These are phyloP conservation scores for Gadopsis marmoratus DNA, from an alignment of 2,797 vertebrate species.

Conservation along the genomic window DNA sequence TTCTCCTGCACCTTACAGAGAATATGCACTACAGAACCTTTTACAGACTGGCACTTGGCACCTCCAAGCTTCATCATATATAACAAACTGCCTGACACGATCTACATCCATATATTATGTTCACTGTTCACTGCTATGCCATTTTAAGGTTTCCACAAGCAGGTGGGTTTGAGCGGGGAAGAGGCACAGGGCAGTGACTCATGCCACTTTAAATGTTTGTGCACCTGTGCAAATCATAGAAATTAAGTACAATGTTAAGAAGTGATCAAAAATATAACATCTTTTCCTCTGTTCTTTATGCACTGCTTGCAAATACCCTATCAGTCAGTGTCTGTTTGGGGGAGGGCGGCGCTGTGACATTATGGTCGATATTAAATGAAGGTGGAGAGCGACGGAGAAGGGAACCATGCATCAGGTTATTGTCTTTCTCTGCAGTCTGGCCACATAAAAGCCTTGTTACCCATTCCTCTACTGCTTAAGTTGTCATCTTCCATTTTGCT, in stretches of 20 bases:
- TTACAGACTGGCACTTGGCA: background rate
- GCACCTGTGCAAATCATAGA: background rate
- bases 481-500: slow-evolving; percentile 76
- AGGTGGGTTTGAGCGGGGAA: background rate
- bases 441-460: slow-evolving; percentile 68
- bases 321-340: slow-evolving; percentile 51
- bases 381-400: slow-evolving; percentile 32
- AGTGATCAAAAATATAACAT: slow-evolving; percentile 8
- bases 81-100: background rate
- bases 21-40: background rate
- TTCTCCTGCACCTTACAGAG: slow-evolving; percentile 1
- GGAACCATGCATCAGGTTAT: slow-evolving; percentile 56
- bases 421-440: slow-evolving; percentile 63
- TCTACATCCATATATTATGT: slow-evolving; percentile 2
- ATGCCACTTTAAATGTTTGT: background rate
- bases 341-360: slow-evolving; percentile 41
- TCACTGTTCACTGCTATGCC: background rate
- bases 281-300: slow-evolving; percentile 17
- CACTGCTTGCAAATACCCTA: slow-evolving; percentile 36
- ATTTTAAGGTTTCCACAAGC: background rate
- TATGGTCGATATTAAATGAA: slow-evolving; percentile 54
- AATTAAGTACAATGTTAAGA: background rate
- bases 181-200: background rate
- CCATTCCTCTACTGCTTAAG: slow-evolving; percentile 70
- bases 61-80: background rate